Evolutionary conservation across 2,113 vertebrate species (phyloP), one percentile per base, ranked within the genome.

Genomic region (Prinia subflava): DNA sequence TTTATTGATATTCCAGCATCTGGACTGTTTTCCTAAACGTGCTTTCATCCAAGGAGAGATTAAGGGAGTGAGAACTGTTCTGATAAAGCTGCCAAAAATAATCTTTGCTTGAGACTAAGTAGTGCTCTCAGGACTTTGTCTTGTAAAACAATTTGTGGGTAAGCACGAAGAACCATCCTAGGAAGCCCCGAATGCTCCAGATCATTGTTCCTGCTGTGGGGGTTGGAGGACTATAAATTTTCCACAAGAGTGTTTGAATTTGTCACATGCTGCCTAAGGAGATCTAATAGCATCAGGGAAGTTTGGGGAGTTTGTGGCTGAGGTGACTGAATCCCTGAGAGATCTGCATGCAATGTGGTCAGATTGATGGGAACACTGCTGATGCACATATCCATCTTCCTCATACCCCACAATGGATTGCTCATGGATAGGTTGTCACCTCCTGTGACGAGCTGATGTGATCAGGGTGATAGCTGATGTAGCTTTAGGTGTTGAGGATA

Each of bases 11-110:
- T 31, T 83, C 60, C 73, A 78, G 50, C 92, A 93, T 93, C 80
- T 89, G 76, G 80, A 52, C 65, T 53, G 25, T 67, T 89, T 71
- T 73, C 47, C 56, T 90, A 50, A 89, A 74, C 0, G 6, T 46
- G 27, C 68, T 90, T 92, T 92, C 35, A 57, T 93, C 80, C 60
- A 92, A 83, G 77, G 63, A 69, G 64, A 83, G 69, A 68, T 86
- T 84, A 75, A 71, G 73, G 80, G 69, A 84, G 83, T 67, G 73
- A 74, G 73, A 94, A 77, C 64, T 75, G 33, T 88, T 93, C 56
- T 74, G 86, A 70, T 89, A 92, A 87, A 78, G 69, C 52, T 95
- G 92, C 94, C 81, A 93, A 84, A 93, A 92, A 89, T 64, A 89
- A 90, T 88, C 79, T 86, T 92, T 77, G 67, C 71, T 83, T 77